These are phyloP conservation scores for Drosophila paramelanica DNA, from an alignment of 2,888 invertebrate species.

Conservation along the genomic window DNA sequence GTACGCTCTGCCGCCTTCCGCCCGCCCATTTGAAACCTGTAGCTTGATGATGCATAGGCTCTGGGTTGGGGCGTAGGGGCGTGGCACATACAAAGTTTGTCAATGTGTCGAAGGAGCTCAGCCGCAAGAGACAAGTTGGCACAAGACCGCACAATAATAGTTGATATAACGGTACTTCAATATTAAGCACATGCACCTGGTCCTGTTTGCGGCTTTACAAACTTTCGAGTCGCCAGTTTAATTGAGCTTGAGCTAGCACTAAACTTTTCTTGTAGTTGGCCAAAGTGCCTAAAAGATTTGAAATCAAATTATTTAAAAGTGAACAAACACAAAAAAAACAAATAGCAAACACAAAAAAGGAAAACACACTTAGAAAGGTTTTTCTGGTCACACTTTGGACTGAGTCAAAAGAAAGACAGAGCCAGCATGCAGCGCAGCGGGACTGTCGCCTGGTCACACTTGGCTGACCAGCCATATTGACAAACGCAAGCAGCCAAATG, in stretches of 20 bases:
- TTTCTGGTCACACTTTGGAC: conserved; percentile 19
- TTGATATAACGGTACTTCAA: conserved; percentile 44
- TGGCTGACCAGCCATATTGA: conserved; percentile 9
- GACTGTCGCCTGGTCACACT: background rate
- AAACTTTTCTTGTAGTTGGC: conserved; percentile 9
- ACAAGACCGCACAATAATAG: conserved; percentile 24
- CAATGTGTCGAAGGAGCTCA: conserved; percentile 18
- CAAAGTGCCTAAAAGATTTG: background rate
- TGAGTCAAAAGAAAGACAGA: background rate
- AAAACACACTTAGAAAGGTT: background rate
- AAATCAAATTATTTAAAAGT: conserved; percentile 12
- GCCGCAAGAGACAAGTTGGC: conserved; percentile 12
- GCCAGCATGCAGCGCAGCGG: background rate
- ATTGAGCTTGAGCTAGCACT: conserved; percentile 26
- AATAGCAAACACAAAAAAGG: background rate
- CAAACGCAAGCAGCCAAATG: conserved; percentile 2
- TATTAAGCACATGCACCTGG: conserved; percentile 45
- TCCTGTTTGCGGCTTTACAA: conserved; percentile 36
- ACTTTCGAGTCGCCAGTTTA: conserved; percentile 39
- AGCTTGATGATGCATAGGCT: conserved; percentile 24
- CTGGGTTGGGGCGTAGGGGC: background rate
- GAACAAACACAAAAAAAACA: background rate
- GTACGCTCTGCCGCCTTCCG: background rate
- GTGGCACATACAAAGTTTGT: conserved; percentile 43
- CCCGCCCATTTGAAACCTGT: conserved; percentile 37